Percentiles rank a stretch among this genome's conserved stretches.
These are phyloP conservation scores for Scaptomyza caliginosa DNA, from an alignment of 2,888 invertebrate species.

Conservation along the genomic window DNA sequence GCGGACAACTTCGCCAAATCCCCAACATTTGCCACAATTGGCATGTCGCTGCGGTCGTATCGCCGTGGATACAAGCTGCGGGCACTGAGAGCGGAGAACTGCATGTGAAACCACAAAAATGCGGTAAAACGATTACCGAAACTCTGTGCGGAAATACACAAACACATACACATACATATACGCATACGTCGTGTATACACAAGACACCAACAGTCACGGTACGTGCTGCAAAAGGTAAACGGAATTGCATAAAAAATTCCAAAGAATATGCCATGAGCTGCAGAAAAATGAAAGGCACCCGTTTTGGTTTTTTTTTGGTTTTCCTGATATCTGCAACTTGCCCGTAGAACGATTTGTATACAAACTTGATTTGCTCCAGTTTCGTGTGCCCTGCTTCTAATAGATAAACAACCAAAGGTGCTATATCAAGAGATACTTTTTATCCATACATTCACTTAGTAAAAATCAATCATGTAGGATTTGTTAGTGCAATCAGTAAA, in stretches of 20 bases:
- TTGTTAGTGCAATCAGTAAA: not conserved
- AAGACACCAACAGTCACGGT: constrained; percentile 3
- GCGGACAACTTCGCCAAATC: constrained; percentile 26
- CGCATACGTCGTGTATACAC: not conserved
- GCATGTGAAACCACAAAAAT: constrained; percentile 65
- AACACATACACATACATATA: not conserved
- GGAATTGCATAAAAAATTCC: constrained; percentile 21
- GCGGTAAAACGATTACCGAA: constrained; percentile 70
- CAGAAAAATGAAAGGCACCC: not conserved
- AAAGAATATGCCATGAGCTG: constrained; percentile 8
- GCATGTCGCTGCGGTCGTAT: constrained; percentile 63
- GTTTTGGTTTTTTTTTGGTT: not conserved
- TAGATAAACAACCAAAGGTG: not conserved
- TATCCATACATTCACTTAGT: not conserved
- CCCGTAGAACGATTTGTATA: not conserved
- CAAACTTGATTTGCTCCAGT: not conserved
- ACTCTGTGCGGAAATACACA: constrained; percentile 36
- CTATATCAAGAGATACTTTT: accelerated
- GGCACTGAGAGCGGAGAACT: constrained; percentile 48
- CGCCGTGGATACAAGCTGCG: constrained; percentile 25
- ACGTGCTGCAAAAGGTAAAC: constrained; percentile 24
- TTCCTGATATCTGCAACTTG: constrained; percentile 2
- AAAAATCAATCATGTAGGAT: not conserved
- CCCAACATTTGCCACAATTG: constrained; percentile 70
- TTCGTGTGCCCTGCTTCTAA: not conserved